Base-by-base conservation (phyloP, 2,888 invertebrate species). In the Parnassius mnemosyne region DNA sequence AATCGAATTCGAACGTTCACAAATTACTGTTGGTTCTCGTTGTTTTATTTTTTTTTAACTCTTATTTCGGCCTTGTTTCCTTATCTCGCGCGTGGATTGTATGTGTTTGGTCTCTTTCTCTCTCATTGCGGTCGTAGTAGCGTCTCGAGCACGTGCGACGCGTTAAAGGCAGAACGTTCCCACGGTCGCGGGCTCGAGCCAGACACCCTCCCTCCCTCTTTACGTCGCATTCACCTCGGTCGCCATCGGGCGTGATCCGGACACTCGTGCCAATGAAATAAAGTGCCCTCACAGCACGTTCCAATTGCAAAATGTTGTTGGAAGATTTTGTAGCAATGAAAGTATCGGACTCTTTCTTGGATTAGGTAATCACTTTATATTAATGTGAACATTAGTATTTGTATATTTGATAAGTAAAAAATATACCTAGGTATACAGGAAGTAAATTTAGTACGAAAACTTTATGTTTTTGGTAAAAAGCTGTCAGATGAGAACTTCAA, bases 151-250 rank as follows among this genome's bases (percentile, higher is more conserved):
- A 91, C 91, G 91, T 90, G 91, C 90, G 89, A 85, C 85, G 83
- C 84, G 89, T 88, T 90, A 90, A 91, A 89, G 89, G 89, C 91
- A 88, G 85, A 86, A 80, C 90, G 87, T 91, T 91, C 91, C 90
- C 91, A 91, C 91, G 91, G 89, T 90, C 85, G 74, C 75, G 83
- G 80, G 78, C 84, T 83, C 79, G 80, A 80, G 80, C 77, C 77
- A 74, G 76, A 73, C 72, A 72, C 75, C 67, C 67, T 71, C 74
- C 73, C 75, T 71, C 73, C 67, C 75, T 67, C 72, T 72, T 66
- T 71, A 61, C 78, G 53, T 43, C 55, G 11, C 56, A n/a, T 71
- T 71, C 75, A 66, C 65, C 63, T 60, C 63, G 63, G 65, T 65
- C 74, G 76, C 73, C 81, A 77, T 42, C 53, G 53, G 53, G 70